Conservation (phyloP, 1,140 invertebrate species). For the Caenorhabditis brenneri region DNA sequence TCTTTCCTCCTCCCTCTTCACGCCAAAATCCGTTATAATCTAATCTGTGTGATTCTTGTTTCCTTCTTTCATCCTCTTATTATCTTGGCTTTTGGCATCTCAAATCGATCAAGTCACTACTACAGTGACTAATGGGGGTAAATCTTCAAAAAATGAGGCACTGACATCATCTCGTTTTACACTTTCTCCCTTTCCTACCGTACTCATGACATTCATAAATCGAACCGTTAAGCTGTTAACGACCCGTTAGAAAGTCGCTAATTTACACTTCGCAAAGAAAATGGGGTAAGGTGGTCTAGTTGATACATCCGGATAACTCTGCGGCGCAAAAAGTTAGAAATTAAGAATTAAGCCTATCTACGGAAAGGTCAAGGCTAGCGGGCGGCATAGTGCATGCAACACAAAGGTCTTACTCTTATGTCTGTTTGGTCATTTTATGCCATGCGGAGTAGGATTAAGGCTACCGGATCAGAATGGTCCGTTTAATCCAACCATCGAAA, state of each 20-base stretch:
- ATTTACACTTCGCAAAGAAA: background rate
- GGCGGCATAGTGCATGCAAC: conserved; percentile 8
- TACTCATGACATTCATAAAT: conserved; percentile 27
- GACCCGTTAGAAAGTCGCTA: conserved; percentile 33
- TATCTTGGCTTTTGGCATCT: conserved; percentile 30
- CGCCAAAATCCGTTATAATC: background rate
- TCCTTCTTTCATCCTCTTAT: background rate
- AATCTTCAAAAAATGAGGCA: conserved; percentile 5
- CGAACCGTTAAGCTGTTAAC: conserved; percentile 28
- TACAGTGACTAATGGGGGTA: background rate
- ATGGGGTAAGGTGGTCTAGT: background rate
- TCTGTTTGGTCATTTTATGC: conserved; percentile 32
- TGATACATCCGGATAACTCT: background rate
- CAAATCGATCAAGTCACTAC: conserved; percentile 33
- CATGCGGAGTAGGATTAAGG: background rate
- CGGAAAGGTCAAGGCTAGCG: conserved; percentile 14
- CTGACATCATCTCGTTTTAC: conserved; percentile 38
- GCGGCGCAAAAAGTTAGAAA: background rate
- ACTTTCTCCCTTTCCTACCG: conserved; percentile 26
- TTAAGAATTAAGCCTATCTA: conserved; percentile 31
- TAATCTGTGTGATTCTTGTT: conserved; percentile 25
- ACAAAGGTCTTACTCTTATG: conserved; percentile 31
- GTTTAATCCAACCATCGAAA: background rate
- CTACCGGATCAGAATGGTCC: background rate
- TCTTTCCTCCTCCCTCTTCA: conserved; percentile 2